These are phyloP conservation scores for Crenichthys baileyi DNA, from an alignment of 2,797 vertebrate genomes.

Conservation along the genomic window DNA sequence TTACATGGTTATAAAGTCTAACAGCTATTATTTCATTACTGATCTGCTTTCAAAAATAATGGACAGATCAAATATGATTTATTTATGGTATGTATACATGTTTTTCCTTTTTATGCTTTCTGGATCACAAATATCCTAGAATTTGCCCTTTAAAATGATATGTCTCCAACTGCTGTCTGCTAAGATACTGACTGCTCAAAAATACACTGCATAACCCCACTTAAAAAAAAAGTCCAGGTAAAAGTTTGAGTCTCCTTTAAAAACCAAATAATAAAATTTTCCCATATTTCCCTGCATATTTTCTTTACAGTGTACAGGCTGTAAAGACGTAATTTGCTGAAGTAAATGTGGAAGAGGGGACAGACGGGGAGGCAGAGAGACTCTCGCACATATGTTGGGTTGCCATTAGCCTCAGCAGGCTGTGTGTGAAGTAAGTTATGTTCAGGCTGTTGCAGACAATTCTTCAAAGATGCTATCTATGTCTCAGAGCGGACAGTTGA, in stretches of 20 bases:
- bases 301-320: constrained; percentile 9
- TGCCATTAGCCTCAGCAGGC: constrained; percentile 60
- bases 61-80: neutral
- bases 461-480: constrained; percentile 83
- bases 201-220: neutral
- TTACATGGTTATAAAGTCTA: too few relatives aligned
- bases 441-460: constrained; percentile 68
- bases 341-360: constrained; percentile 81
- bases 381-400: constrained; percentile 53
- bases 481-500: constrained; percentile 45
- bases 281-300: neutral
- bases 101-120: neutral
- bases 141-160: neutral
- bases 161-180: neutral
- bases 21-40: neutral
- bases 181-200: neutral
- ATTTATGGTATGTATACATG: neutral
- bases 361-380: constrained; percentile 30
- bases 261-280: too few relatives aligned
- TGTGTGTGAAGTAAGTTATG: constrained; percentile 74
- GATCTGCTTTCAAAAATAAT: neutral
- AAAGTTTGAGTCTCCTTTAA: too few relatives aligned
- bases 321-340: constrained; percentile 38
- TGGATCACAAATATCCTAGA: neutral
- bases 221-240: neutral